Evolutionary conservation across 2,797 vertebrate species (phyloP).

Genomic region (Ibycter americanus): DNA sequence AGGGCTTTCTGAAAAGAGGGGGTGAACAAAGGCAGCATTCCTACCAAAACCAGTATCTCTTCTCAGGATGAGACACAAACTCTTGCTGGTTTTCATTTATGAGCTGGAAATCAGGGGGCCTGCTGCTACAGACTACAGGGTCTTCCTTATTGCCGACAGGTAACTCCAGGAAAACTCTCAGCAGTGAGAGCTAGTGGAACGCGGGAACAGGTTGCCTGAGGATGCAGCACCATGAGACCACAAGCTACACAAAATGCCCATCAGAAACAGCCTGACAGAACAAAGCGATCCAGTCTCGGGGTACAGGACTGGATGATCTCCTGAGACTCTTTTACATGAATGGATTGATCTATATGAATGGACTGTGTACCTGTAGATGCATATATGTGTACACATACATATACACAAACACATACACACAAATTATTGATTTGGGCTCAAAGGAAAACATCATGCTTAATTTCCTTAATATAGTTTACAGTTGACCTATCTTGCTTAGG

Average conservation of each 20-base stretch:
- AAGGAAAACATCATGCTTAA: neutral
- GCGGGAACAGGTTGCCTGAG: neutral
- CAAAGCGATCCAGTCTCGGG: neutral
- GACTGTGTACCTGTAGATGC: neutral
- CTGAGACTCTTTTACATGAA: neutral
- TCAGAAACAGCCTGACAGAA: neutral
- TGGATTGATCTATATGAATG: neutral
- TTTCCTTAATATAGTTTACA: neutral
- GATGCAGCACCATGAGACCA: neutral
- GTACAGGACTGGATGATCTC: neutral
- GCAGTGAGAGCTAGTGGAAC: neutral
- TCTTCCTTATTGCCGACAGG: rapidly evolving
- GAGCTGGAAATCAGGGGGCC: neutral
- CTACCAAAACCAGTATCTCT: neutral
- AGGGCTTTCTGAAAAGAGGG: neutral
- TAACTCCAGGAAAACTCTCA: neutral
- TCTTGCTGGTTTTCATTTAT: neutral
- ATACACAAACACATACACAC: rapidly evolving
- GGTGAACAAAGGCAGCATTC: neutral
- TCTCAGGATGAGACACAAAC: neutral
- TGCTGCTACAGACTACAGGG: neutral
- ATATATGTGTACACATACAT: rapidly evolving
- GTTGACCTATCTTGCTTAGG: neutral
- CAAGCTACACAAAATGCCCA: neutral
- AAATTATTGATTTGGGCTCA: neutral